Evolutionary conservation across 2,797 vertebrate genomes (phyloP), one percentile per base, ranked within the genome.

Genomic region (Rhincodon typus): DNA sequence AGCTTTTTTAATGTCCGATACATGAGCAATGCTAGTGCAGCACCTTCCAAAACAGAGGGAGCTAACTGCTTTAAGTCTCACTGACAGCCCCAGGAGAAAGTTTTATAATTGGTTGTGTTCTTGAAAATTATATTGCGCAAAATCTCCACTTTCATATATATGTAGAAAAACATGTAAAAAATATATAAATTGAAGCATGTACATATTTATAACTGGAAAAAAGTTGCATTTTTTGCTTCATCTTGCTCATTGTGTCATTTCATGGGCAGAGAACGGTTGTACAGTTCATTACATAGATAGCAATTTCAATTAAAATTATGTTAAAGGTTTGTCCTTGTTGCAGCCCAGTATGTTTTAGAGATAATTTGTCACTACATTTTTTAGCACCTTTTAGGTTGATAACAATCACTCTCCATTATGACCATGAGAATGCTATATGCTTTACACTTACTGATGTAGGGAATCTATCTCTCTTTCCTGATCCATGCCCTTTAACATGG

Each of bases 101-200:
- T 74, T 34, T n/a, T 77, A n/a, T 77, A 74, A 17, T 1, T 77
- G 69, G 34, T 30, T 50, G 69, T 34, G 46, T 94, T 72, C 30
- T 77, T 95, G 42, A 53, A 95, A 95, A 77, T 15, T 34, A 95
- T 19, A 57, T 95, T 27, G 30, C 30, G 69, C 27, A 72, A 74
- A 53, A 53, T 72, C 46, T 30, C 13, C 42, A 12, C 15, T 5
- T 34, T 1, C 46, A 4, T 21, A 67, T 67, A 67, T 66, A 42
- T 38, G 62, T 84, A 57, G 74, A 79, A 95, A 95, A 77, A 34
- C 72, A 57, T 95, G 70, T 95, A 77, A 95, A 77, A 77, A 95
- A 8, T 2, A 53, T 77, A 95, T 77, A 53, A 74, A 57, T 27
- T 95, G 42, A 95, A 95, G 69, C 69, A 95, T 95, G 94, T 77